phyloP scores from a whole-genome alignment of 2,888 invertebrate species.

The Hydrotaea cyrtoneurina region DNA sequence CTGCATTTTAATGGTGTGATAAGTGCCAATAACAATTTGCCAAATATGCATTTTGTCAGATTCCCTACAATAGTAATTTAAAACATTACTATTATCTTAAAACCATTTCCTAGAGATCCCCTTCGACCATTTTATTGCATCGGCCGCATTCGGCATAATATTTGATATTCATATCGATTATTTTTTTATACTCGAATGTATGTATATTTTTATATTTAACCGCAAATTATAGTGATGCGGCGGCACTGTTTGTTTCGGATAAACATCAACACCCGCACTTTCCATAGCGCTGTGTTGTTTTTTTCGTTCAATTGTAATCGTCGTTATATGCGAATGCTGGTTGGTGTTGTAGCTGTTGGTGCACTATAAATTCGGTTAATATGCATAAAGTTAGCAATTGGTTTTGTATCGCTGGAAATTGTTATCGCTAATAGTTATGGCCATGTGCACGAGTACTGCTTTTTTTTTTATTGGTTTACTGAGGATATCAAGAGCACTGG shows the following conservation, averaged over 20 bases:
- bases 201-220: conserved; percentile 58
- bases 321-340: conserved; percentile 25
- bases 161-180: conserved; percentile 41
- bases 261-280: conserved; percentile 57
- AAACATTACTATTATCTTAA: conserved; percentile 40
- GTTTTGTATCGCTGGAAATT: conserved; percentile 61
- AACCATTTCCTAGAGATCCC: conserved; percentile 29
- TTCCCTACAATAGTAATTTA: conserved; percentile 22
- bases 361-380: conserved; percentile 65
- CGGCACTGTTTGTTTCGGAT: conserved; percentile 42
- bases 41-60: conserved; percentile 26
- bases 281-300: not conserved
- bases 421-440: conserved; percentile 64
- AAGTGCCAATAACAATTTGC: conserved; percentile 56
- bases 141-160: conserved; percentile 12
- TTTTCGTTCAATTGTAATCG: not conserved
- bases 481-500: not conserved
- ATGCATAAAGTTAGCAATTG: conserved; percentile 65
- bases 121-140: not conserved
- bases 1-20: conserved; percentile 52
- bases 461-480: conserved; percentile 50
- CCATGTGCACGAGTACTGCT: conserved; percentile 44
- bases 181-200: conserved; percentile 17
- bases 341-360: conserved; percentile 49
- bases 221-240: conserved; percentile 58